A percentile compares a stretch with the other conserved stretches of the same genome.
phyloP scores from a whole-genome alignment of 2,888 invertebrate genomes.

The Plagiodera versicolora region DNA sequence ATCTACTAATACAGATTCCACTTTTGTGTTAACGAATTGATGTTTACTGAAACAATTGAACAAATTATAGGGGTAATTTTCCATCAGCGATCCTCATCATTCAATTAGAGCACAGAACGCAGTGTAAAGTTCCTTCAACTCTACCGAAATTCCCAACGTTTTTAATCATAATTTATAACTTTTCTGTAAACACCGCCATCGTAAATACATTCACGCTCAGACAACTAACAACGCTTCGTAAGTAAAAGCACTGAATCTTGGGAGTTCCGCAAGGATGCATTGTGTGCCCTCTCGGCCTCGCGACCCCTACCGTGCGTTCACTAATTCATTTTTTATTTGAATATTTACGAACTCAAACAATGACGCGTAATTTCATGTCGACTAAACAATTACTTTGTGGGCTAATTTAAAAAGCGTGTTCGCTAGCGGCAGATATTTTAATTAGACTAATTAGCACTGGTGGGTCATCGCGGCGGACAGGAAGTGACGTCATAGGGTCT shows the following conservation, averaged over 20 bases:
- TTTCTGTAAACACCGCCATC: background rate
- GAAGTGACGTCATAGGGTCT: background rate
- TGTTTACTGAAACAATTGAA: too few species aligned
- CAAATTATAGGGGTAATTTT: background rate
- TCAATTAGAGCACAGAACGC: background rate
- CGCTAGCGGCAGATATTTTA: constrained; percentile 11
- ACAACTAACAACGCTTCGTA: too few species aligned
- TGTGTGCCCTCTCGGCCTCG: too few species aligned
- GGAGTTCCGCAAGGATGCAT: too few species aligned
- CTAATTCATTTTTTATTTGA: too few species aligned
- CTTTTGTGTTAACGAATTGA: too few species aligned
- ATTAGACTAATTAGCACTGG: constrained; percentile 25
- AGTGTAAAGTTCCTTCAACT: background rate
- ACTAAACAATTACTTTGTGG: constrained; percentile 5
- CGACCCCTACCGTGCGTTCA: too few species aligned
- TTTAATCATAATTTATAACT: background rate
- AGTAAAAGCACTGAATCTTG: too few species aligned
- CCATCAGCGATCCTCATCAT: background rate
- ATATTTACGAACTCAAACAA: background rate
- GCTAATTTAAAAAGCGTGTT: constrained; percentile 26
- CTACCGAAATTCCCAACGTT: background rate
- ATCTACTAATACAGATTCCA: too few species aligned
- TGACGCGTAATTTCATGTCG: background rate
- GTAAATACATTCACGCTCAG: too few species aligned
- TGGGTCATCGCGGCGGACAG: background rate